Conservation (phyloP, 2,888 invertebrate species). For the Camptogramma bilineatum region DNA sequence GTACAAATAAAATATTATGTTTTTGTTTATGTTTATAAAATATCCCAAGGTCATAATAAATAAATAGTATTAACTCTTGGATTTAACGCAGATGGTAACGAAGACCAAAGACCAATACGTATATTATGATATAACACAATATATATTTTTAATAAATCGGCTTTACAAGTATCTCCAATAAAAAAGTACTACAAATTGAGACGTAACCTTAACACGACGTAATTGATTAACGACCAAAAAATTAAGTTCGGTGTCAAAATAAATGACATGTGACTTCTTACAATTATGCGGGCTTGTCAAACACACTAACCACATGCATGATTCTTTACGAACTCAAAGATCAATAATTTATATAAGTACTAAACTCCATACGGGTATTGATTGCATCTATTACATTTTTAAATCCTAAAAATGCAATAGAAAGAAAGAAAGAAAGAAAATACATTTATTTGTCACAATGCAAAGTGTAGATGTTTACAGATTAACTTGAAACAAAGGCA, state of each 20-base stretch:
- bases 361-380: slow-evolving; percentile 64
- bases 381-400: slow-evolving; percentile 35
- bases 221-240: slow-evolving; percentile 74
- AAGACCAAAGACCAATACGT: not conserved
- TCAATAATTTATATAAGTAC: slow-evolving; percentile 57
- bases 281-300: slow-evolving; percentile 75
- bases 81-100: not conserved
- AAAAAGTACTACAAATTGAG: slow-evolving; percentile 56
- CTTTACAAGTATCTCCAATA: slow-evolving; percentile 7
- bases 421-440: no score
- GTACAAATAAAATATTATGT: slow-evolving; percentile 24
- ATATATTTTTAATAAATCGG: slow-evolving; percentile 15
- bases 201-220: slow-evolving; percentile 70
- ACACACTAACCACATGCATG: slow-evolving; percentile 49
- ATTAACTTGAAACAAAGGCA: no score
- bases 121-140: not conserved
- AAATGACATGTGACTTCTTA: slow-evolving; percentile 78
- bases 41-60: not conserved
- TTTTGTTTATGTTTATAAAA: slow-evolving; percentile 22
- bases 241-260: slow-evolving; percentile 73
- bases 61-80: not conserved
- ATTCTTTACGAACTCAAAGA: slow-evolving; percentile 69
- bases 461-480: no score
- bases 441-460: no score
- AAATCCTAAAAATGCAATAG: not conserved